A percentile compares a stretch with the other conserved stretches of the same genome.
Conservation (phyloP, 1,140 invertebrate species). For the Brachionus angularis region DNA sequence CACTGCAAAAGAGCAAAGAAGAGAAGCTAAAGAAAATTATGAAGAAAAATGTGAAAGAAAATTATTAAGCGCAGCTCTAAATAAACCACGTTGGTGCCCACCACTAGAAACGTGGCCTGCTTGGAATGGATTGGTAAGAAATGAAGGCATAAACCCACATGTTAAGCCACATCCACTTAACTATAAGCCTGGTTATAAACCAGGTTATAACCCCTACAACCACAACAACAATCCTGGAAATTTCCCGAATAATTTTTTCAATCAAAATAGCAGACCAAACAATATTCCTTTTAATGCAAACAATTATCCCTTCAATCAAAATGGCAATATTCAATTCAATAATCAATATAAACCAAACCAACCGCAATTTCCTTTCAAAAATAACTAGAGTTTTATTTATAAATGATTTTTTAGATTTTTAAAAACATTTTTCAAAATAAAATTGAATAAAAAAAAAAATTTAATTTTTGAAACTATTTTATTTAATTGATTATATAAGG, state of each 20-base stretch:
- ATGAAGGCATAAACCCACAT: neutral
- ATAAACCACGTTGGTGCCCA: conserved; percentile 36
- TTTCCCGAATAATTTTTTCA: conserved; percentile 7
- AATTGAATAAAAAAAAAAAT: neutral
- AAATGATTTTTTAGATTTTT: neutral
- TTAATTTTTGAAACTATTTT: neutral
- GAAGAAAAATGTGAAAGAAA: conserved; percentile 43
- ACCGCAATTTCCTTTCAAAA: neutral
- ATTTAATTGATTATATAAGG: conserved; percentile 16
- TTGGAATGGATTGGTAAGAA: neutral
- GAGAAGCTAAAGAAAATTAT: conserved; percentile 39
- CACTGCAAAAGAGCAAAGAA: conserved; percentile 33
- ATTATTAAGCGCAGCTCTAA: neutral
- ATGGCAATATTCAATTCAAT: conserved; percentile 24
- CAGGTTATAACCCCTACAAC: neutral
- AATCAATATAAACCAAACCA: conserved; percentile 28
- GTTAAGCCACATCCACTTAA: neutral
- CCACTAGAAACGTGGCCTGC: conserved; percentile 8
- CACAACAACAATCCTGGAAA: neutral
- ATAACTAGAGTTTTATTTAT: neutral
- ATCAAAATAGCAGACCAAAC: neutral
- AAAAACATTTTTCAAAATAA: neutral
- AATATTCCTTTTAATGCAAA: conserved; percentile 9
- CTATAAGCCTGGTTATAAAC: neutral
- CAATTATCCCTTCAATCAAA: conserved; percentile 34